These are phyloP conservation scores for Chironomus riparius DNA, from an alignment of 2,888 invertebrate species.

Conservation along the genomic window DNA sequence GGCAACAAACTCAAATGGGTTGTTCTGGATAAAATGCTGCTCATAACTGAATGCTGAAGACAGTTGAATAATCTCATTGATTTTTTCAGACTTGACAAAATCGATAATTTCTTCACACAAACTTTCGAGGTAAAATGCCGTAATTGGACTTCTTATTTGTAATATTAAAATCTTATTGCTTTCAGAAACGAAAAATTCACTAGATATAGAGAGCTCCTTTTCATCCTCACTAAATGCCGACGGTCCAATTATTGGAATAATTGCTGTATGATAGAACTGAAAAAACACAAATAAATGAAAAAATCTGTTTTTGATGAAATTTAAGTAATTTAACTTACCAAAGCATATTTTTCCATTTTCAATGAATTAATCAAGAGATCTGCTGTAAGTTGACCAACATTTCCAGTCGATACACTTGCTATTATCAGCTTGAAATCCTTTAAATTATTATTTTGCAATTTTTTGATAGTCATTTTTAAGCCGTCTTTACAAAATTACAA, in stretches of 20 bases:
- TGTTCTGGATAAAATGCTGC: constrained; percentile 54
- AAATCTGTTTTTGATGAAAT: neutral
- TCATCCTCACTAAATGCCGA: constrained; percentile 60
- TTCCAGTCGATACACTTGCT: constrained; percentile 83
- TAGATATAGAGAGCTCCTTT: constrained; percentile 47
- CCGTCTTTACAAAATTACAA: too few species aligned
- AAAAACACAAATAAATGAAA: neutral
- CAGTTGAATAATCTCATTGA: constrained; percentile 57
- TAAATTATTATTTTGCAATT: constrained; percentile 42
- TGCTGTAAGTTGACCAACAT: constrained; percentile 77
- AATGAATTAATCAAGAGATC: constrained; percentile 74
- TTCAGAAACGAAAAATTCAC: constrained; percentile 58
- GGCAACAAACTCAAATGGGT: constrained; percentile 54
- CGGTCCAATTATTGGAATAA: constrained; percentile 70
- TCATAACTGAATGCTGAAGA: constrained; percentile 74
- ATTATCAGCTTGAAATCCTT: constrained; percentile 55
- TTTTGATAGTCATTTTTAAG: constrained; percentile 18
- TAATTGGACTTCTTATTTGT: constrained; percentile 68
- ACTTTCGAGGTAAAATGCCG: constrained; percentile 54
- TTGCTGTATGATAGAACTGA: constrained; percentile 56
- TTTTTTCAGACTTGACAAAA: constrained; percentile 44
- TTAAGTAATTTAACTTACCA: constrained; percentile 31
- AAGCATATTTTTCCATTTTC: constrained; percentile 57
- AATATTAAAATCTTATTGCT: constrained; percentile 56
- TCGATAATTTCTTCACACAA: constrained; percentile 47